phyloP scores from a whole-genome alignment of 2,888 invertebrate genomes.

The Hyposoter dolosus region DNA sequence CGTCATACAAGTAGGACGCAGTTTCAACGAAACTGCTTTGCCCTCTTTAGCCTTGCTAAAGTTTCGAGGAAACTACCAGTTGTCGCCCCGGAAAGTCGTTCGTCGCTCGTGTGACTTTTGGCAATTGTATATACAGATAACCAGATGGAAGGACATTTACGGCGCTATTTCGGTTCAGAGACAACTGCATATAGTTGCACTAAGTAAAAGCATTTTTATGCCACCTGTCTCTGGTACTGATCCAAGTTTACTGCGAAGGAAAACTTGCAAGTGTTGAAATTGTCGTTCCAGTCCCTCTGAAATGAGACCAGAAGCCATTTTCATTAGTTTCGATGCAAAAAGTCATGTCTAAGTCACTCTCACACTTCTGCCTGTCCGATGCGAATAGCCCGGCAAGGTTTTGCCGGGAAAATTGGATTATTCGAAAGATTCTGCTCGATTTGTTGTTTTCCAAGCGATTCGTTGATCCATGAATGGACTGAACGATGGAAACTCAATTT shows the following conservation, averaged over 20 bases:
- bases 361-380: not conserved
- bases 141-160: slow-evolving; percentile 22
- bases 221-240: slow-evolving; percentile 9
- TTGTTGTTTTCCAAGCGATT: too few relatives aligned
- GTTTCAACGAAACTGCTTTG: slow-evolving; percentile 29
- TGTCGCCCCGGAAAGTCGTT: slow-evolving; percentile 39
- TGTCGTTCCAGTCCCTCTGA: not conserved
- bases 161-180: slow-evolving; percentile 2
- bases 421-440: too few relatives aligned
- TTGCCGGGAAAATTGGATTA: not conserved
- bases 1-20: not conserved
- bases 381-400: not conserved
- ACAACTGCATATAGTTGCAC: not conserved
- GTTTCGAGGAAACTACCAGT: slow-evolving; percentile 39
- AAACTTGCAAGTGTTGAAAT: slow-evolving; percentile 27
- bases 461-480: too few relatives aligned
- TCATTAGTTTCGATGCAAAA: not conserved
- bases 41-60: slow-evolving; percentile 23
- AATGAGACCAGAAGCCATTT: not conserved
- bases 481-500: too few relatives aligned
- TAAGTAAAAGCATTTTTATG: slow-evolving; percentile 20
- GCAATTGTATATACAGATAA: slow-evolving; percentile 21
- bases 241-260: slow-evolving; percentile 22
- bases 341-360: not conserved
- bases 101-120: slow-evolving; percentile 41